Base-by-base conservation (phyloP, 2,113 vertebrate genomes). In the Serinus canaria region DNA sequence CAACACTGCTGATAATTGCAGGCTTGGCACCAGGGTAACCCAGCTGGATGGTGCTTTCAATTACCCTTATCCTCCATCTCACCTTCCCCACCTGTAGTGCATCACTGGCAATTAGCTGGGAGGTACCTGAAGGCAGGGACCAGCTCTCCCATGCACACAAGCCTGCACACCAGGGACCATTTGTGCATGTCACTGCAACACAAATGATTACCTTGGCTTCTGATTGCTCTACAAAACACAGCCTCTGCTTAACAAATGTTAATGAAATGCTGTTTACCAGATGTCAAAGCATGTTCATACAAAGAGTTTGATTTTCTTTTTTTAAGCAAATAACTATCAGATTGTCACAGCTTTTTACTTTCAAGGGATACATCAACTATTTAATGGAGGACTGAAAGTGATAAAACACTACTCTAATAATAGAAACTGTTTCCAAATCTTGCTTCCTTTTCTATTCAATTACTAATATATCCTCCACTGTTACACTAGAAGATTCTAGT, bases 141-240 rank as follows among this genome's bases (percentile, higher is more conserved):
- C 9, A 3, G 3, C 0, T 28, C 49, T 52, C 41, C 13, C 52
- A 6, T 0, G 3, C 2, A 47, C 33, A 37, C 5, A 6, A 72
- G 18, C 64, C 53, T 25, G 8, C 39, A 58, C 1, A 0, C 22
- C 41, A 15, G 11, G 52, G 64, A 9, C 1, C 6, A 35, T 50
- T 35, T 58, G 66, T 23, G 56, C 39, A 46, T 0, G 0, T 72
- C 49, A 18, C 43, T 39, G 23, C n/a, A 22, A 37, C 43, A 55
- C 18, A 62, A 85, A 62, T 28, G 0, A 70, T 49, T 39, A 55
- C 19, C 8, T 21, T 22, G 64, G 12, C 25, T 79, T 60, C 69
- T 25, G 90, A 76, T 60, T 62, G 64, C 63, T 37, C 33, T 23
- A 28, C 8, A 55, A 49, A 78, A 90, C 2, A 0, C 13, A 72